A percentile compares a stretch with the other conserved stretches of the same genome.
phyloP scores from a whole-genome alignment of 2,888 invertebrate genomes.

The Rhodophaea formosa region DNA sequence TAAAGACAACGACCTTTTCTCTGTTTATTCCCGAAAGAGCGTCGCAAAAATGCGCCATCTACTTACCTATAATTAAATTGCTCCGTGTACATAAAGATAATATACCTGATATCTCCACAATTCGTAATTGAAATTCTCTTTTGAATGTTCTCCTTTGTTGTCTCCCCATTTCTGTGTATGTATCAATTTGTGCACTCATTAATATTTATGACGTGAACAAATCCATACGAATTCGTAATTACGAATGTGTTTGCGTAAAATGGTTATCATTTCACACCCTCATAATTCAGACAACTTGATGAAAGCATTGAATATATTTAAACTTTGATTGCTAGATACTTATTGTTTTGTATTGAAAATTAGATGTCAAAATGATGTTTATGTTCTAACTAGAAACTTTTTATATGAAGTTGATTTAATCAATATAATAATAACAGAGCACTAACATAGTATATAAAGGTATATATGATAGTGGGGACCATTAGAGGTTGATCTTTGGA shows the following conservation, averaged over 20 bases:
- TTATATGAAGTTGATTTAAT: too few relatives aligned
- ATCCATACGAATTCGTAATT: neutral
- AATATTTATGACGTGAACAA: constrained; percentile 5
- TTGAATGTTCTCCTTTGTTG: constrained; percentile 3
- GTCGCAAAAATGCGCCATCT: neutral
- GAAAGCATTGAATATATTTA: too few relatives aligned
- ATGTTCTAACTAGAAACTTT: too few relatives aligned
- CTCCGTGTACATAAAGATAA: neutral
- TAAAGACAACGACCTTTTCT: neutral
- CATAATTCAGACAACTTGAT: too few relatives aligned
- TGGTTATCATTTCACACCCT: neutral
- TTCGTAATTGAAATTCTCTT: constrained; percentile 13
- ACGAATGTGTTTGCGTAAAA: neutral
- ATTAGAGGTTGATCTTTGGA: too few relatives aligned
- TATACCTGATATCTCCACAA: constrained; percentile 1
- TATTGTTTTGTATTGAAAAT: too few relatives aligned
- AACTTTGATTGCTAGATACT: too few relatives aligned
- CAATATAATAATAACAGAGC: too few relatives aligned
- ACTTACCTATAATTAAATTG: constrained; percentile 8
- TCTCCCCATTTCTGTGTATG: neutral
- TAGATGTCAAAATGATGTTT: too few relatives aligned
- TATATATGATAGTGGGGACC: too few relatives aligned
- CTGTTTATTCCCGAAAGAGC: neutral
- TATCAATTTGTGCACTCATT: constrained; percentile 10
- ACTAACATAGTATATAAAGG: too few relatives aligned